phyloP scores from a whole-genome alignment of 2,113 vertebrate species.

The Eubucco bourcierii region DNA sequence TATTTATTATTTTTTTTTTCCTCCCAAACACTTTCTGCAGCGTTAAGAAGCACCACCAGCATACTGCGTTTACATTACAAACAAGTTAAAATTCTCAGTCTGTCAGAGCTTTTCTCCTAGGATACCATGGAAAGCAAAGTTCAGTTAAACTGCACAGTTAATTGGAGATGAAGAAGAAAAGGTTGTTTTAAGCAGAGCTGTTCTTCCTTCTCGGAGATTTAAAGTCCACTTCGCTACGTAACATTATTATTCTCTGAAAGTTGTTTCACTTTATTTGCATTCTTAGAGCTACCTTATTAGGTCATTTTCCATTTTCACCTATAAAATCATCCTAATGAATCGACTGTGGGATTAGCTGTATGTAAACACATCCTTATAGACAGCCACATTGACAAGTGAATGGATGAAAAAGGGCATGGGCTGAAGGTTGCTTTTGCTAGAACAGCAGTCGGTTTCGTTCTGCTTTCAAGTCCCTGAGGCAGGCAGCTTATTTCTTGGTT shows the following conservation, averaged over 20 bases:
- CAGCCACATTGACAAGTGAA: slow-evolving; percentile 15
- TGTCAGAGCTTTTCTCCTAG: slow-evolving; percentile 75
- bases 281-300: slow-evolving; percentile 39
- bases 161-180: slow-evolving; percentile 64
- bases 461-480: neutral
- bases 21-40: slow-evolving; percentile 29
- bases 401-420: neutral
- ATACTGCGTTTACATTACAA: slow-evolving; percentile 75
- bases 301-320: slow-evolving; percentile 49
- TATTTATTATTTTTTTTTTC: slow-evolving; percentile 30
- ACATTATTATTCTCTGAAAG: slow-evolving; percentile 68
- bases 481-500: neutral
- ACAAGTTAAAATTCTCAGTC: slow-evolving; percentile 76
- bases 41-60: slow-evolving; percentile 60
- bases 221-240: slow-evolving; percentile 55
- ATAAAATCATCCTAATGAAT: slow-evolving; percentile 69
- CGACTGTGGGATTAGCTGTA: slow-evolving; percentile 31
- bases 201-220: slow-evolving; percentile 60
- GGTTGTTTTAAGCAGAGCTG: slow-evolving; percentile 49
- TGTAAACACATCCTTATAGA: slow-evolving; percentile 49
- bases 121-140: slow-evolving; percentile 74
- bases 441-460: neutral
- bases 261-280: slow-evolving; percentile 65
- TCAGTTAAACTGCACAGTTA: slow-evolving; percentile 73
- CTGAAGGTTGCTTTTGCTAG: neutral